Percentiles rank a stretch among this genome's conserved stretches.
Conservation (phyloP, 30 jellyfish, hydroid and myxozoan species). For the Sanderia malayensis region DNA sequence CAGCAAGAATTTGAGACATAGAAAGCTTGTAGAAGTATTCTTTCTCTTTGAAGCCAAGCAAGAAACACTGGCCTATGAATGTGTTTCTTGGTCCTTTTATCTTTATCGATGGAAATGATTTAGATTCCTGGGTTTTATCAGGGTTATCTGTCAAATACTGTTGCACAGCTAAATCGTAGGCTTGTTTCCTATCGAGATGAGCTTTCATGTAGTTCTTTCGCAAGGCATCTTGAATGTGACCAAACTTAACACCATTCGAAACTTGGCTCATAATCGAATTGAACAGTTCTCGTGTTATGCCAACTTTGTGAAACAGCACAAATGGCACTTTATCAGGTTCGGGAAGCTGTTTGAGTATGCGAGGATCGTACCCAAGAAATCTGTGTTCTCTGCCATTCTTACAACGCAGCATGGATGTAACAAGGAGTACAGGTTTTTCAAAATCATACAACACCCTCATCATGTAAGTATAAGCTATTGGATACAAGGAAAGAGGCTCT, state of each 20-base stretch:
- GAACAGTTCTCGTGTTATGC: slow-evolving; percentile 74
- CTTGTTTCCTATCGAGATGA: slow-evolving; percentile 59
- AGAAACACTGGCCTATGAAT: slow-evolving; percentile 85
- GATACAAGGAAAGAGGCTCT: slow-evolving; percentile 63
- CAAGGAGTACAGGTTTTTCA: slow-evolving; percentile 87
- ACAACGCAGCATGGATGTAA: slow-evolving; percentile 87
- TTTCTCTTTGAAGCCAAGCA: slow-evolving; percentile 82
- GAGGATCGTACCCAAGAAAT: slow-evolving; percentile 94
- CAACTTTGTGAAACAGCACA: slow-evolving; percentile 93
- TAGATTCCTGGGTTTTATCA: slow-evolving; percentile 29
- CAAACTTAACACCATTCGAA: slow-evolving; percentile 81
- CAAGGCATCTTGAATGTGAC: slow-evolving; percentile 76
- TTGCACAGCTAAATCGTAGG: slow-evolving; percentile 62
- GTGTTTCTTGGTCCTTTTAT: slow-evolving; percentile 86
- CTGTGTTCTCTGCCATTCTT: slow-evolving; percentile 79
- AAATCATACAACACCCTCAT: slow-evolving; percentile 82
- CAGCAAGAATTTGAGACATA: slow-evolving; percentile 88
- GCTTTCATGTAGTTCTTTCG: slow-evolving; percentile 58
- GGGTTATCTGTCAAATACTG: slow-evolving; percentile 67
- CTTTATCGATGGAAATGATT: slow-evolving; percentile 70
- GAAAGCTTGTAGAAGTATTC: slow-evolving; percentile 82
- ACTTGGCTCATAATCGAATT: slow-evolving; percentile 66
- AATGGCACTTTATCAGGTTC: slow-evolving; percentile 81
- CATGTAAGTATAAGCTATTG: slow-evolving; percentile 73
- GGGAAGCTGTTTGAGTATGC: slow-evolving; percentile 71